A percentile compares a stretch with the other conserved stretches of the same genome.
Conservation (phyloP, 2,113 vertebrate species). For the Stercorarius parasiticus region DNA sequence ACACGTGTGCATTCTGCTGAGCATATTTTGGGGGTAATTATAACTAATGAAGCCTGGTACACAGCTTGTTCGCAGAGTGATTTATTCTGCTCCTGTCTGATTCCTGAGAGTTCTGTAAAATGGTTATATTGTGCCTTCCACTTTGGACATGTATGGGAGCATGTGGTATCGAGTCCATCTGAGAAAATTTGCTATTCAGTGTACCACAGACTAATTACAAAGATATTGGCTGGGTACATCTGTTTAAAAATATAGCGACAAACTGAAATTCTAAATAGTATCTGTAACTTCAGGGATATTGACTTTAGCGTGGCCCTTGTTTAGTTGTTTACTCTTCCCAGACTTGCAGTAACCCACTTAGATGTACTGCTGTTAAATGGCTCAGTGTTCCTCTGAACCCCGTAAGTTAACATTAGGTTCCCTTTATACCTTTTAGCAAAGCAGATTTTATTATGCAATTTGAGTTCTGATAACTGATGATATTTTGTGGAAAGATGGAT, state of each 20-base stretch:
- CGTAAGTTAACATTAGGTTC: not conserved
- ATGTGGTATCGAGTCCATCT: conserved; percentile 40
- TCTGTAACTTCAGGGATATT: not conserved
- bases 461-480: conserved; percentile 3
- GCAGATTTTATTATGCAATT: conserved; percentile 4
- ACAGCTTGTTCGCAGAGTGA: conserved; percentile 84
- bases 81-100: conserved; percentile 79
- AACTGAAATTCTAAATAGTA: not conserved
- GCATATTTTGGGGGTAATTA: conserved; percentile 96
- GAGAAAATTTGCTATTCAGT: conserved; percentile 48
- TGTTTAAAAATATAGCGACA: conserved; percentile 18
- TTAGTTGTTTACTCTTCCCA: not conserved
- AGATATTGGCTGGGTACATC: conserved; percentile 22
- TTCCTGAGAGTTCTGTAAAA: conserved; percentile 69
- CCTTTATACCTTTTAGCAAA: conserved; percentile 13
- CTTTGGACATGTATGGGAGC: conserved; percentile 47
- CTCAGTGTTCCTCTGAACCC: not conserved
- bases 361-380: not conserved
- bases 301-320: not conserved
- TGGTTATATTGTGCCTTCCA: conserved; percentile 61
- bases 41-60: conserved; percentile 92
- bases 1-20: conserved; percentile 90
- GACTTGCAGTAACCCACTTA: not conserved
- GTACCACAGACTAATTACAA: conserved; percentile 44
- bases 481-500: not conserved